Evolutionary conservation across 2,797 vertebrate species (phyloP), one percentile per base, ranked within the genome.

Genomic region (Xenopus petersii): DNA sequence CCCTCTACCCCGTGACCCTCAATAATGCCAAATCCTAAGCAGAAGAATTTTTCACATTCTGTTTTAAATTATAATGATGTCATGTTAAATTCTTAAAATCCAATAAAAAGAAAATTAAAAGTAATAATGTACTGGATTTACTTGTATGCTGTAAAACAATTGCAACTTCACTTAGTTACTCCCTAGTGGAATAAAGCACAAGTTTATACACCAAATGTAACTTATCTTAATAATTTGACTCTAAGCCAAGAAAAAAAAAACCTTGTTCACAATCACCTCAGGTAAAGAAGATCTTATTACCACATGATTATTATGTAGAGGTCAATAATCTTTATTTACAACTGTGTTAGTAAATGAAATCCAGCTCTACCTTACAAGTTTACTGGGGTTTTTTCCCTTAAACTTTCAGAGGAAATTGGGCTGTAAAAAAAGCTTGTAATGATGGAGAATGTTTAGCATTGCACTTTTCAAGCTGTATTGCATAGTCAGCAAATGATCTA

Each of bases 271-370:
- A 56, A 64, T 60, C 71, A 73, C 71, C 71, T 51, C 77, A 73
- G 61, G 71, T 79, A 74, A 65, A 64, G 70, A 70, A 73, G 67
- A 79, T 74, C 71, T 79, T 79, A 79, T 79, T 79, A 74, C 62
- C 54, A 17, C 51, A 59, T 65, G 61, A 79, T 79, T 79, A 79
- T 60, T 74, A 74, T 79, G 70, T 70, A 74, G 67, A 66, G 72
- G 77, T 79, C 67, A 65, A 74, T 74, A 79, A 74, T 74, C 63
- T 74, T 74, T 79, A 79, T 79, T 79, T 79, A 79, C 77, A 79
- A 61, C 62, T 62, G 71, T 74, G 77, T 70, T 70, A 67, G 61
- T 60, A 79, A 70, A 79, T 74, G 67, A 69, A 70, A 74, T n/a
- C 67, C 77, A 74, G 67, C 47, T 15, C 65, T 74, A 42, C 67